Percentiles rank a stretch among this genome's conserved stretches.
These are phyloP conservation scores for Myotis myotis DNA, from an alignment of 2,797 vertebrate species.

Conservation along the genomic window DNA sequence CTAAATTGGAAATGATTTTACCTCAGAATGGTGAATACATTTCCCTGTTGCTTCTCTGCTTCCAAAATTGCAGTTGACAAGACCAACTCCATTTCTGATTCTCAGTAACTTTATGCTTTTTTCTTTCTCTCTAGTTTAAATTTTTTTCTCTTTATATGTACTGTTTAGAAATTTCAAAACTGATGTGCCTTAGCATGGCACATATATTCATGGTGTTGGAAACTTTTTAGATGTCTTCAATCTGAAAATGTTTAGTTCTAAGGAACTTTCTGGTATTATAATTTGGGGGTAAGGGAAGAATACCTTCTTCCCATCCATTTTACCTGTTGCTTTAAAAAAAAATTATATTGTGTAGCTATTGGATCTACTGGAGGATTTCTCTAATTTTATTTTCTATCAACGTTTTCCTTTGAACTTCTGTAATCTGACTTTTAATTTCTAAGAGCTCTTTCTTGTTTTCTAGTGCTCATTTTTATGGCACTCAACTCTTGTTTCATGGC, in stretches of 20 bases:
- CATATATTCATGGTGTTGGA: neutral
- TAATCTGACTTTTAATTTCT: neutral
- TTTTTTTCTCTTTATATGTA: neutral
- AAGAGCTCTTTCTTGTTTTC: neutral
- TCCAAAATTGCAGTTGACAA: neutral
- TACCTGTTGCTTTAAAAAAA: neutral
- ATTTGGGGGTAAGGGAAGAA: neutral
- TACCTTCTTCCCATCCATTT: neutral
- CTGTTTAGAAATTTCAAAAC: constrained; percentile 2
- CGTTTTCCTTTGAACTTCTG: neutral
- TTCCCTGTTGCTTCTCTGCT: neutral
- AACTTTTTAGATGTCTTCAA: neutral
- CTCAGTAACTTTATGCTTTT: neutral
- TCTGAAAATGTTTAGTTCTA: neutral
- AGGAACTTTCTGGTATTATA: neutral
- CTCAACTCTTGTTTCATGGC: neutral
- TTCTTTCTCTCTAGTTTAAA: neutral
- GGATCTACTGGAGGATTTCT: neutral
- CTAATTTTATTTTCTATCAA: neutral
- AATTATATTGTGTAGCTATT: neutral
- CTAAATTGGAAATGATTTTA: neutral
- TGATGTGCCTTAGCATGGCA: neutral
- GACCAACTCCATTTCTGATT: neutral
- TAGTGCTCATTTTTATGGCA: neutral
- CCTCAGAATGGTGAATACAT: neutral